phyloP scores from a whole-genome alignment of 2,888 invertebrate species.

The Napeogenes sylphis region DNA sequence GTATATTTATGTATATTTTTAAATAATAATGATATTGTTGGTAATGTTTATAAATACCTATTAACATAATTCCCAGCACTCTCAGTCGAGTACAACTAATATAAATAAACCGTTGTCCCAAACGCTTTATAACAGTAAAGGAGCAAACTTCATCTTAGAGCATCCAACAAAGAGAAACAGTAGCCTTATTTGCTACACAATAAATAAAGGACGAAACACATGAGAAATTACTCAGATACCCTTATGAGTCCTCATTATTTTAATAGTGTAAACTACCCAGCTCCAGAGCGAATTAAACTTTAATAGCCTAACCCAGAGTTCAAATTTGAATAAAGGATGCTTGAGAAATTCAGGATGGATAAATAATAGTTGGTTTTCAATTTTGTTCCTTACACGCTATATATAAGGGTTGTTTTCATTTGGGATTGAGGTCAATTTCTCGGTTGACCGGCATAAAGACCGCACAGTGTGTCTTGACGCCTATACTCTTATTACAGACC shows the following conservation, averaged over 20 bases:
- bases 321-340: slow-evolving; percentile 30
- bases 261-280: slow-evolving; percentile 58
- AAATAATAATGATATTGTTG: too few relatives aligned
- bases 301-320: slow-evolving; percentile 37
- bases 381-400: slow-evolving; percentile 32
- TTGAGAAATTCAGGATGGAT: slow-evolving; percentile 42
- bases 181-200: slow-evolving; percentile 63
- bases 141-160: slow-evolving; percentile 33
- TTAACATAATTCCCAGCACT: neutral
- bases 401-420: slow-evolving; percentile 37
- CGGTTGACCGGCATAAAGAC: slow-evolving; percentile 55
- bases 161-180: slow-evolving; percentile 54
- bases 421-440: slow-evolving; percentile 32
- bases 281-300: slow-evolving; percentile 35
- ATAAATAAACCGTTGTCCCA: slow-evolving; percentile 1
- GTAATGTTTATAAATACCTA: neutral
- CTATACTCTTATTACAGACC: slow-evolving; percentile 59
- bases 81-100: neutral
- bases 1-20: too few relatives aligned
- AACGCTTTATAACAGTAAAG: slow-evolving; percentile 39
- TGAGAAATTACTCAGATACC: slow-evolving; percentile 70
- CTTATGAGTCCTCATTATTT: slow-evolving; percentile 71
- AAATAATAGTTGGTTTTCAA: slow-evolving; percentile 28
- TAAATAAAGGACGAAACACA: slow-evolving; percentile 69
- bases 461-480: slow-evolving; percentile 64